phyloP scores from a whole-genome alignment of 1,140 invertebrate genomes.

The Steinernema khuongi region DNA sequence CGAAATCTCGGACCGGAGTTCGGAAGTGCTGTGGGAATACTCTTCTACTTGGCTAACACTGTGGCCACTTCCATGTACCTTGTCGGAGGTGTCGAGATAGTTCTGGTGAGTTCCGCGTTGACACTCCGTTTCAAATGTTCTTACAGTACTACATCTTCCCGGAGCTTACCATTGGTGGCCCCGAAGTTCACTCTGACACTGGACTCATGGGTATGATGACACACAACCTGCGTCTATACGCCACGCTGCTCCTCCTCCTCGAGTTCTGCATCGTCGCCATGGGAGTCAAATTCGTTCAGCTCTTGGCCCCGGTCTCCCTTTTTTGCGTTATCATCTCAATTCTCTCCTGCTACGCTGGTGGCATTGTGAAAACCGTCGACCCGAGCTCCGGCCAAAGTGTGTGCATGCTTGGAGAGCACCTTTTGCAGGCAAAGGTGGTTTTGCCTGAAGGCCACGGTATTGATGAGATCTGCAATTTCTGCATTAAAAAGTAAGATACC shows the following conservation, averaged over 20 bases:
- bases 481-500: conserved; percentile 25
- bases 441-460: conserved; percentile 35
- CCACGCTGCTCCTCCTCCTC: conserved; percentile 48
- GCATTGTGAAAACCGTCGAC: conserved; percentile 46
- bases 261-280: conserved; percentile 56
- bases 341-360: conserved; percentile 62
- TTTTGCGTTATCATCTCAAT: conserved; percentile 63
- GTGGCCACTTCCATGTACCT: conserved; percentile 96
- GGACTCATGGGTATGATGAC: conserved; percentile 52
- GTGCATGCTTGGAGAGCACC: conserved; percentile 50
- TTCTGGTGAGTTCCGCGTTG: conserved; percentile 68
- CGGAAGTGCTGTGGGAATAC: conserved; percentile 92
- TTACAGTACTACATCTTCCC: conserved; percentile 46
- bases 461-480: conserved; percentile 43
- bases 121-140: conserved; percentile 7
- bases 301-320: conserved; percentile 55
- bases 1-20: conserved; percentile 93
- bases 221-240: conserved; percentile 57
- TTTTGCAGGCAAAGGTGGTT: conserved; percentile 44
- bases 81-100: conserved; percentile 91
- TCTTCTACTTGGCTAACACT: conserved; percentile 97
- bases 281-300: conserved; percentile 57
- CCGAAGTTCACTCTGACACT: conserved; percentile 45
- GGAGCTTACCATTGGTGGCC: conserved; percentile 47
- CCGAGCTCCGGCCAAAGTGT: conserved; percentile 47